phyloP scores from a whole-genome alignment of 2,888 invertebrate species.

The Pyrrhia umbra region DNA sequence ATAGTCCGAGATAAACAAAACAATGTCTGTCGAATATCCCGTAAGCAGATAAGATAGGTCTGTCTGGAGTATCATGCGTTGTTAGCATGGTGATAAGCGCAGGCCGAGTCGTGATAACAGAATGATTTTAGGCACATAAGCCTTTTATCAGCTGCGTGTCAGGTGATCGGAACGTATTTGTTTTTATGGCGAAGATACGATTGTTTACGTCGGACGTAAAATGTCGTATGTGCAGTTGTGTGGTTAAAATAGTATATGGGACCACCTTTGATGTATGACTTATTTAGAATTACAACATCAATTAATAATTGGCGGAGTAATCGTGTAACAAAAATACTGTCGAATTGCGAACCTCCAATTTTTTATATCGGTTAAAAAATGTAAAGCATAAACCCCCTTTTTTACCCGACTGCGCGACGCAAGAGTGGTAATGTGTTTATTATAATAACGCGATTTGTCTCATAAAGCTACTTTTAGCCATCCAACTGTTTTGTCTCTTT shows the following conservation, averaged over 20 bases:
- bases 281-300: no score
- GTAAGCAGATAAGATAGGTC: conserved; percentile 14
- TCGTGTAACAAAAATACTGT: no score
- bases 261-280: background rate
- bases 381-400: no score
- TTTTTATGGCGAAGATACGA: background rate
- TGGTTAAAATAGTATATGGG: background rate
- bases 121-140: conserved; percentile 8
- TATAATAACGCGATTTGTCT: no score
- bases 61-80: conserved; percentile 18
- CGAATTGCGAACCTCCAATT: no score
- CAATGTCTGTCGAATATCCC: conserved; percentile 16
- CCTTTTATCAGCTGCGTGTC: background rate
- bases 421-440: no score
- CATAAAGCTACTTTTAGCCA: no score
- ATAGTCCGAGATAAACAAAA: background rate
- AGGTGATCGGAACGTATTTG: background rate
- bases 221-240: background rate
- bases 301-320: no score
- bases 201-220: background rate
- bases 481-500: no score
- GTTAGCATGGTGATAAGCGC: conserved; percentile 4
- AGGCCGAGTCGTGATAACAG: conserved; percentile 1
- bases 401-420: no score
- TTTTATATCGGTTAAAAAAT: no score